Conservation (phyloP, 30 jellyfish, hydroid and myxozoan genomes). For the Haliclystus octoradiatus region DNA sequence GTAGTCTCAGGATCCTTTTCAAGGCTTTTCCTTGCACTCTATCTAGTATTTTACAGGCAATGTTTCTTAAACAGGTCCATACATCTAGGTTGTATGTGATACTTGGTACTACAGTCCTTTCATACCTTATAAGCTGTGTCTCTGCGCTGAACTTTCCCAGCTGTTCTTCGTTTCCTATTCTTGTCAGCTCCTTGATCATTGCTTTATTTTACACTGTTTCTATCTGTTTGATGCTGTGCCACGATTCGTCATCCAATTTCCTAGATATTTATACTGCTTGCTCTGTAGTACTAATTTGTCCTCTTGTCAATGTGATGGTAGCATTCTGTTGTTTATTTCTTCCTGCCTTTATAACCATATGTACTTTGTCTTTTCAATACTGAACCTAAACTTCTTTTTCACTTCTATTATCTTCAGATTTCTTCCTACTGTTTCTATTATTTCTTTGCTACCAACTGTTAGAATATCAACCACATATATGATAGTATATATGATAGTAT, state of each 20-base stretch:
- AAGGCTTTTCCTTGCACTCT: too few species aligned
- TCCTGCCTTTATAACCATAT: conserved; percentile 7
- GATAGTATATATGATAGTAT: conserved; percentile 1
- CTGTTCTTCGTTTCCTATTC: too few species aligned
- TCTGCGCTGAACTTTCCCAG: too few species aligned
- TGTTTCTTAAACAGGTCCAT: too few species aligned
- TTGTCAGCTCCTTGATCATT: too few species aligned
- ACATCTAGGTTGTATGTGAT: too few species aligned
- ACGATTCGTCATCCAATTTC: conserved; percentile 24
- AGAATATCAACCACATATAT: conserved; percentile 15
- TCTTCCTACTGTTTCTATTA: conserved; percentile 13
- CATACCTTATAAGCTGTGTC: too few species aligned
- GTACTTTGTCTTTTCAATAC: background rate
- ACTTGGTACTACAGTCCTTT: too few species aligned
- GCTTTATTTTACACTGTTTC: too few species aligned
- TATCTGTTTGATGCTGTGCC: too few species aligned
- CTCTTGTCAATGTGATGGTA: conserved; percentile 2
- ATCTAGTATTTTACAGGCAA: too few species aligned
- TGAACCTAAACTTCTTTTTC: background rate
- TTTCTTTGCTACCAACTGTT: background rate
- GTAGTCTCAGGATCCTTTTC: too few species aligned
- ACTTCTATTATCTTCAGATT: conserved; percentile 23
- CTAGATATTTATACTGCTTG: conserved; percentile 12
- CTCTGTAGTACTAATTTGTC: conserved; percentile 6
- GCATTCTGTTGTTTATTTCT: conserved; percentile 9